phyloP scores from a whole-genome alignment of 2,888 invertebrate genomes.

The Slavum lentiscoides region DNA sequence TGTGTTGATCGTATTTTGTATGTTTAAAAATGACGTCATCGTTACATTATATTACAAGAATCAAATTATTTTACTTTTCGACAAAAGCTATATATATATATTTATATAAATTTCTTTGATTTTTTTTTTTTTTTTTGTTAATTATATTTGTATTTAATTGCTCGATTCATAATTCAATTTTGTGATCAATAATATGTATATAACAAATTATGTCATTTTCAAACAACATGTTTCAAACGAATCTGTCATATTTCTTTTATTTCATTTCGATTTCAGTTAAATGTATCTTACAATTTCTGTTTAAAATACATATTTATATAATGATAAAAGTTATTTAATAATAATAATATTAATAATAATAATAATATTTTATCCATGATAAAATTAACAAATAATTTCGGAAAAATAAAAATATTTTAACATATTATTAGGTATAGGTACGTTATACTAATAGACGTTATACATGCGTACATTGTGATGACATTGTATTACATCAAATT shows the following conservation, averaged over 20 bases:
- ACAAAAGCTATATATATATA: neutral
- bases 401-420: conserved; percentile 9
- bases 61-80: neutral
- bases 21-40: conserved; percentile 2
- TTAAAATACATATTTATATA: neutral
- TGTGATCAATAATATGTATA: neutral
- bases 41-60: neutral
- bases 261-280: neutral
- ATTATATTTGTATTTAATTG: neutral
- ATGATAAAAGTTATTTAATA: neutral
- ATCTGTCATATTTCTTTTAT: too few relatives aligned
- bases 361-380: neutral
- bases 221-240: neutral
- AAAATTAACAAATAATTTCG: conserved; percentile 1
- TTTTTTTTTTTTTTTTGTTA: neutral
- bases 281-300: neutral
- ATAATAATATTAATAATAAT: too few relatives aligned
- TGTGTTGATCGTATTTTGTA: neutral
- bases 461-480: conserved; percentile 1
- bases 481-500: too few relatives aligned
- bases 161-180: too few relatives aligned
- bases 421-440: neutral
- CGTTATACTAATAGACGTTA: neutral
- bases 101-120: neutral
- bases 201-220: conserved; percentile 8